phyloP scores from a whole-genome alignment of 1,140 invertebrate genomes.

The Monochamus saltuarius region DNA sequence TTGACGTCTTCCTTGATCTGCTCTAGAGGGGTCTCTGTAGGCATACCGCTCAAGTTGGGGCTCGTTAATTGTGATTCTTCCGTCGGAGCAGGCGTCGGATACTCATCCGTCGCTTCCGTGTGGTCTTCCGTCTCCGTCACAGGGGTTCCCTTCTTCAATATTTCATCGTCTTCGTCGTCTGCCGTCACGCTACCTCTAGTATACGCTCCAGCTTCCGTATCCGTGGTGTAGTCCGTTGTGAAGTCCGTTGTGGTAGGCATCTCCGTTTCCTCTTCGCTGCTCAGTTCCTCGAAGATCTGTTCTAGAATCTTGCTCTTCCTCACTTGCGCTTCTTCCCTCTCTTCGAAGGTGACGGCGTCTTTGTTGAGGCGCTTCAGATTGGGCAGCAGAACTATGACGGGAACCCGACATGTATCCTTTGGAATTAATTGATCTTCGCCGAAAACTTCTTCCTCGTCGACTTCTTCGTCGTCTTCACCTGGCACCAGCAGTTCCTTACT shows the following conservation, averaged over 20 bases:
- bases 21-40: too few species aligned
- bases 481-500: slow-evolving; percentile 38
- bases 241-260: slow-evolving; percentile 29
- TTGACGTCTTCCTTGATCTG: too few species aligned
- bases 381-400: slow-evolving; percentile 53
- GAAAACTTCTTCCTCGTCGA: slow-evolving; percentile 46
- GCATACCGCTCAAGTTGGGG: too few species aligned
- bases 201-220: slow-evolving; percentile 13
- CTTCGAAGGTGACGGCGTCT: slow-evolving; percentile 52
- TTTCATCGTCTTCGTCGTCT: neutral
- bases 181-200: neutral
- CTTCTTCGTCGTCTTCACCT: slow-evolving; percentile 47
- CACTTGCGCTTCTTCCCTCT: slow-evolving; percentile 48
- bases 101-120: too few species aligned
- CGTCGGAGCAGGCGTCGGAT: too few species aligned
- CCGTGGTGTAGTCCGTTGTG: slow-evolving; percentile 24
- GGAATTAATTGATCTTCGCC: slow-evolving; percentile 33
- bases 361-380: slow-evolving; percentile 56
- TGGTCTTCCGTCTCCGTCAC: too few species aligned
- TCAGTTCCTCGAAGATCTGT: slow-evolving; percentile 42
- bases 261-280: slow-evolving; percentile 40
- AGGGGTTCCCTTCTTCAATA: neutral
- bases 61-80: too few species aligned
- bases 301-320: slow-evolving; percentile 33
- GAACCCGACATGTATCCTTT: slow-evolving; percentile 38